Percentiles rank a stretch among this genome's conserved stretches.
Evolutionary conservation across 2,888 invertebrate genomes (phyloP).

Genomic region (Drepana falcataria): DNA sequence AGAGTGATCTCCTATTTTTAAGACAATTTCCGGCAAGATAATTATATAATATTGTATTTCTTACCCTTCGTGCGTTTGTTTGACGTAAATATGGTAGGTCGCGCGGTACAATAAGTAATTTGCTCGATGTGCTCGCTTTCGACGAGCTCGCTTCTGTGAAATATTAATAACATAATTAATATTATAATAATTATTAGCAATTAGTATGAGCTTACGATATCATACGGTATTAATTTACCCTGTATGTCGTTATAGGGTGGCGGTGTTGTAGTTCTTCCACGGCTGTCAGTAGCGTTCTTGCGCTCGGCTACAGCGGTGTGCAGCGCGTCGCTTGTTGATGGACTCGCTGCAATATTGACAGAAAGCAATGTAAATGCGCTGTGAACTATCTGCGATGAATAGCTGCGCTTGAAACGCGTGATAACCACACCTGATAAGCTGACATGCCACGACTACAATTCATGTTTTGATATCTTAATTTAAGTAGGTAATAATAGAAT

Average conservation of each 20-base stretch:
- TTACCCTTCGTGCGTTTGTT: conserved; percentile 75
- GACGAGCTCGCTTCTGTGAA: conserved; percentile 65
- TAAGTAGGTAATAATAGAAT: conserved; percentile 7
- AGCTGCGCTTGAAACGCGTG: conserved; percentile 53
- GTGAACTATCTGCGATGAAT: conserved; percentile 54
- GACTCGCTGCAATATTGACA: conserved; percentile 48
- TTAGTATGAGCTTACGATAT: background rate
- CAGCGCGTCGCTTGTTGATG: conserved; percentile 46
- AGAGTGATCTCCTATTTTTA: no score
- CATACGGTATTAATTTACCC: conserved; percentile 33
- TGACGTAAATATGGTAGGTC: conserved; percentile 74
- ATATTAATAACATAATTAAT: conserved; percentile 9
- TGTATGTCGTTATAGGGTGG: conserved; percentile 57
- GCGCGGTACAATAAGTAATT: conserved; percentile 68
- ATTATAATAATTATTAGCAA: conserved; percentile 4
- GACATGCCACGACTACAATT: conserved; percentile 26
- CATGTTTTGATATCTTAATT: conserved; percentile 25
- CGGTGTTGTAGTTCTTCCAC: conserved; percentile 47
- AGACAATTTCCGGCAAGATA: no score
- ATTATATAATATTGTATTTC: conserved; percentile 11
- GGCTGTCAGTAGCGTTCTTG: conserved; percentile 40
- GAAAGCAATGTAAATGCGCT: conserved; percentile 29
- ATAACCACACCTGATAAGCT: conserved; percentile 59
- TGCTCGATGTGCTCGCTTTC: conserved; percentile 55
- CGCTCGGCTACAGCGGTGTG: conserved; percentile 40